Base-by-base conservation (phyloP, 2,797 vertebrate species). In the Lophius americanus region DNA sequence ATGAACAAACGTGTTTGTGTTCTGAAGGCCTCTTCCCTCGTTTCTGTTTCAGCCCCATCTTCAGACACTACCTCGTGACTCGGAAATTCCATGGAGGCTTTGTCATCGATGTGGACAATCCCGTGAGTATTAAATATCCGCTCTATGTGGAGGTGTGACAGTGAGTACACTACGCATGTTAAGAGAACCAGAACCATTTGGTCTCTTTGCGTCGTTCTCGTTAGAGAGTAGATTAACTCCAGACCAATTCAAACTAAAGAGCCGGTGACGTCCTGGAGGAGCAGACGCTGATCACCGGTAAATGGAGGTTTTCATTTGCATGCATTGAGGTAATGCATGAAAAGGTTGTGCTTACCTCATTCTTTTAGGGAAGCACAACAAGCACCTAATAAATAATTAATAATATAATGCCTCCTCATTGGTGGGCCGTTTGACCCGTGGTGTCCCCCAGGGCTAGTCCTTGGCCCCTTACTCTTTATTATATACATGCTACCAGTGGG, bases 1-100 rank as follows among this genome's bases (percentile, higher is more conserved):
- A 23, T 23, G 2, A 23, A 23, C 23, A 23, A 23, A 23, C 1
- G 23, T 23, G 0, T 37, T 3, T 2, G 7, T 63, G 14, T 52
- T 41, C 37, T 68, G 4, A 32, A 3, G 23, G 4, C 3, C 33
- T 64, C 0, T 2, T 12, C 35, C 8, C 57, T 7, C 54, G 23
- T 65, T 13, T 32, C 38, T 41, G 43, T 39, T 3, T 42, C 78
- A 94, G 92, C 0, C 11, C 86, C 0, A 42, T 92, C 12, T 70
- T 94, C 74, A 93, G 62, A 75, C 95, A 96, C 86, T 97, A 96
- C 79, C 92, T 78, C 0, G 92, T 97, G 77, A 78, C 36, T 3
- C 74, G 66, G 6, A 69, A 13, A 0, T 60, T 52, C 0, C 83
- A 84, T 0, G 72, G 86, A 1, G 85, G 90, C n/a, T 96, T 94